phyloP scores from a whole-genome alignment of 2,797 vertebrate species.

The Macropus fuliginosus region DNA sequence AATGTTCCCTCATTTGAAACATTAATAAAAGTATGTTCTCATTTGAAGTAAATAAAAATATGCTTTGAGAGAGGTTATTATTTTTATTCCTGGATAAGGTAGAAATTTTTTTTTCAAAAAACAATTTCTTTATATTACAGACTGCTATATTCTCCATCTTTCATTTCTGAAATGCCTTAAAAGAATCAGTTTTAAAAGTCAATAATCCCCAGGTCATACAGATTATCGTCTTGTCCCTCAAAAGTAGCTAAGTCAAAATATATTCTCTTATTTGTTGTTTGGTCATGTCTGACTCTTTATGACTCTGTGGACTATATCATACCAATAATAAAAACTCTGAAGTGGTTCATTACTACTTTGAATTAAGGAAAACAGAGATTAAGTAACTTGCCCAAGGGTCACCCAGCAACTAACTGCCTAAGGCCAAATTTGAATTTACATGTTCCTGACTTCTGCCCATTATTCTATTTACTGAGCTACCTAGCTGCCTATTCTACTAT shows the following conservation, averaged over 20 bases:
- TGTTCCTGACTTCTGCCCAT: neutral
- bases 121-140: neutral
- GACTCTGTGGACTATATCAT: neutral
- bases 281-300: neutral
- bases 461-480: neutral
- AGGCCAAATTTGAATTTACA: neutral
- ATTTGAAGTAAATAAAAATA: neutral
- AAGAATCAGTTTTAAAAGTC: neutral
- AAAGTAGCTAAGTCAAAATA: neutral
- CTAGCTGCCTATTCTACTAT: neutral
- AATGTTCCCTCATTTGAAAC: neutral
- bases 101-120: neutral
- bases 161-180: neutral
- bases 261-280: neutral
- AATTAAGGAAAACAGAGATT: neutral
- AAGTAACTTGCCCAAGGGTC: neutral
- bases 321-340: neutral
- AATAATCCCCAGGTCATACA: neutral
- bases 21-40: neutral
- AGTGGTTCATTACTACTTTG: neutral
- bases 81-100: neutral
- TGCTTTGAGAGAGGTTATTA: neutral
- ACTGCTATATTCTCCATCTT: neutral
- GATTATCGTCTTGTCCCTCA: neutral
- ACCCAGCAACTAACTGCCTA: neutral